Conservation (phyloP, 2,888 invertebrate species). For the Synergus itoensis region DNA sequence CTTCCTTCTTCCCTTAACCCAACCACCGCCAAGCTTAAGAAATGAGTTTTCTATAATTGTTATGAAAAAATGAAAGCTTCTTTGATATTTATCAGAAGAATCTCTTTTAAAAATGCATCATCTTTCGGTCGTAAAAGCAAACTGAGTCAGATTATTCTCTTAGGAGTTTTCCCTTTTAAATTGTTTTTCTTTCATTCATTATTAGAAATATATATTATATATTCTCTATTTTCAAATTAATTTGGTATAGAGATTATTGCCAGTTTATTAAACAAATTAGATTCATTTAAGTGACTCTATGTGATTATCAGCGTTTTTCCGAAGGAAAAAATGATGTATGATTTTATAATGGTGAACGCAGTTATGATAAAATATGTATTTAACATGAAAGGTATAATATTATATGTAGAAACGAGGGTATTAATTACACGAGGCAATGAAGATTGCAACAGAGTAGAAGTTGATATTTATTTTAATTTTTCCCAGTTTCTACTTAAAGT, state of each 20-base stretch:
- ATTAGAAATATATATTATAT: too few species aligned
- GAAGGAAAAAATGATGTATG: neutral
- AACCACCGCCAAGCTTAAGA: neutral
- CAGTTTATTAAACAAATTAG: neutral
- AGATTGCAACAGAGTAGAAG: neutral
- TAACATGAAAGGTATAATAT: neutral
- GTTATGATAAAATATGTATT: neutral
- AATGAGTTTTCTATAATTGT: conserved; percentile 35
- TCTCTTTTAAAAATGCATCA: conserved; percentile 19
- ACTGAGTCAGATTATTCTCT: neutral
- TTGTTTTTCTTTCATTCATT: too few species aligned
- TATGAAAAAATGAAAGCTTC: conserved; percentile 28
- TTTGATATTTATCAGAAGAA: conserved; percentile 28
- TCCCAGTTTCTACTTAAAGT: neutral
- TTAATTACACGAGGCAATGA: neutral
- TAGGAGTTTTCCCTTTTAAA: too few species aligned
- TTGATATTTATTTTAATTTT: neutral
- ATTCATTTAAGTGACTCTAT: neutral
- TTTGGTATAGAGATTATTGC: too few species aligned
- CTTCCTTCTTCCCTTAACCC: neutral
- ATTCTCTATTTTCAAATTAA: neutral
- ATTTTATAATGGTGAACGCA: neutral
- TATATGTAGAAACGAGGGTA: neutral
- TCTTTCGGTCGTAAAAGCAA: neutral
- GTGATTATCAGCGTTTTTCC: neutral